A percentile compares a stretch with the other conserved stretches of the same genome.
These are phyloP conservation scores for Montipora capitata DNA, from an alignment of 92 coral and sea anemone genomes.

Conservation along the genomic window DNA sequence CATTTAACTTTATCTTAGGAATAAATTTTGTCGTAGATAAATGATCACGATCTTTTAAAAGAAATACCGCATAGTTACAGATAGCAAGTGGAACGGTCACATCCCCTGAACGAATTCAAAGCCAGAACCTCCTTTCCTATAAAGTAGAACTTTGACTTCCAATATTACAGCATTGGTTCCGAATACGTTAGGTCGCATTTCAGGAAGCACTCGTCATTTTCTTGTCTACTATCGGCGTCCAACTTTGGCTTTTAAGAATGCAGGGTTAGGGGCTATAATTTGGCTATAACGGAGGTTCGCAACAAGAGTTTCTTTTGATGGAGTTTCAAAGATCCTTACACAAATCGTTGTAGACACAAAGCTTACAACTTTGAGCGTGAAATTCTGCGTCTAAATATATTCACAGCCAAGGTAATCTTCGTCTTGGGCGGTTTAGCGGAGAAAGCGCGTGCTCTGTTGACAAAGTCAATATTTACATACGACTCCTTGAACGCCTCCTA, in stretches of 20 bases:
- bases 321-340: too few relatives aligned
- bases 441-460: slow-evolving; percentile 20
- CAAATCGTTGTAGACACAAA: too few relatives aligned
- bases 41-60: background rate
- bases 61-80: background rate
- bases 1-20: background rate
- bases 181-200: background rate
- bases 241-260: background rate
- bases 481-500: background rate
- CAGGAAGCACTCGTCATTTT: background rate
- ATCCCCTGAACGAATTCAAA: background rate
- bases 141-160: too few relatives aligned
- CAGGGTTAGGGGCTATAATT: background rate
- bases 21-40: background rate
- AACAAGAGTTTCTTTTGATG: too few relatives aligned
- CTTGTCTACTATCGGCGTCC: background rate
- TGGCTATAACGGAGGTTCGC: background rate
- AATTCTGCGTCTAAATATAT: background rate
- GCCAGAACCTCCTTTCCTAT: too few relatives aligned
- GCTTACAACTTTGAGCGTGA: background rate
- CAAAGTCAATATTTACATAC: slow-evolving; percentile 25
- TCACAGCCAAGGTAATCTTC: background rate
- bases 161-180: too few relatives aligned
- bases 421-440: slow-evolving; percentile 17
- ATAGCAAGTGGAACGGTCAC: background rate